Base-by-base conservation (phyloP, 1,140 invertebrate genomes). In the Heliconius nattereri region DNA sequence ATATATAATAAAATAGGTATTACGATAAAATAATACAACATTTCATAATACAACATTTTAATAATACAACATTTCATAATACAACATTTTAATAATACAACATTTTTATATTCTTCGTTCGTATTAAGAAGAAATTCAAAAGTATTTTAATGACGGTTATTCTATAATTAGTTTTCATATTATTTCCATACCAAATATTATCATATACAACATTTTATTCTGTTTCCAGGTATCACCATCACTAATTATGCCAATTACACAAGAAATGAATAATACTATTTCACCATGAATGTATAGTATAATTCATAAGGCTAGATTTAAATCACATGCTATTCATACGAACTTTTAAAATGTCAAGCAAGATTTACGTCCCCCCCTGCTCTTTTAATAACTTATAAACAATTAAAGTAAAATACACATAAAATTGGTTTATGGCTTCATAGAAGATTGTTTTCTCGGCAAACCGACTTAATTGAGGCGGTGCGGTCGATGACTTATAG, bases 371-470 rank as follows among this genome's bases (percentile, higher is more conserved):
- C 23, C 66, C 11, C 19, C 11, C 1, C 0, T 35, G 20, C 8
- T 2, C 16, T 1, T 76, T 76, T 32, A 26, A 74, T 72, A 78
- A 71, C 35, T 80, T 80, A 88, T 86, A 90, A 76, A 76, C 71
- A 76, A 82, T 79, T 40, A 32, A 29, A 71, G 35, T 57, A 23
- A 49, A 54, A 76, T 78, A 81, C 84, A 86, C 89, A 90, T 88
- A 88, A 90, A 87, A 85, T 85, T 73, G 79, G 76, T 89, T 88
- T 89, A 89, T 86, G 81, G 85, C 90, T 90, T 90, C 81, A 87
- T 89, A 90, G 81, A 83, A 87, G 86, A 90, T 90, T 86, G 84
- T 84, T 87, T 77, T 86, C 83, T 79, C 78, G 83, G 79, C 85
- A 83, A 85, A 87, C 86, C 84, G 84, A 86, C 87, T 91, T 89